Conservation (phyloP, 2,113 vertebrate genomes). For the Dasyurus viverrinus region DNA sequence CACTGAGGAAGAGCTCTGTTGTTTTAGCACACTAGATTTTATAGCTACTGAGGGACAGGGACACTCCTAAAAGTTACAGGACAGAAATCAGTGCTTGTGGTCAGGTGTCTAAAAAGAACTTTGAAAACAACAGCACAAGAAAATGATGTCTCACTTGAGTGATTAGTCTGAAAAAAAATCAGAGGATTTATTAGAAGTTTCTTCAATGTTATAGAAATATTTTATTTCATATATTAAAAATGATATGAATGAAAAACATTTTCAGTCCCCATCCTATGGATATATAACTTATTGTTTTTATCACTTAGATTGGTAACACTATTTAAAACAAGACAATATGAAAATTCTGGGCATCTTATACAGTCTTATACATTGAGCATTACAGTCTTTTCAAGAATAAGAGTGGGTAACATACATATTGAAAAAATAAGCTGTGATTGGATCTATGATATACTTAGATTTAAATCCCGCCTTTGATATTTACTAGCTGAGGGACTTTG, state of each 20-base stretch:
- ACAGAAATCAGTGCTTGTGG: too few relatives aligned
- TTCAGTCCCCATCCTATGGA: not conserved
- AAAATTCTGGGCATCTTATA: not conserved
- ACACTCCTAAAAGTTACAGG: too few relatives aligned
- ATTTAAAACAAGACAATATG: not conserved
- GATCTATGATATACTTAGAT: not conserved
- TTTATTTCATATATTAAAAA: not conserved
- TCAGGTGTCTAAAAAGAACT: too few relatives aligned
- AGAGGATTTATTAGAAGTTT: not conserved
- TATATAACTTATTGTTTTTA: not conserved
- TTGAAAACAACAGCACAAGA: too few relatives aligned
- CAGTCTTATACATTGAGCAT: not conserved
- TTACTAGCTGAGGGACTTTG: not conserved
- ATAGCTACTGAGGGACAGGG: too few relatives aligned
- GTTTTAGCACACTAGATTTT: too few relatives aligned
- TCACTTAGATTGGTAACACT: not conserved
- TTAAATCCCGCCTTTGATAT: not conserved
- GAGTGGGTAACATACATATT: not conserved
- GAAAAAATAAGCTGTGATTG: not conserved
- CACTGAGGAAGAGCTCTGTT: too few relatives aligned
- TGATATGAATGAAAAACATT: too few relatives aligned
- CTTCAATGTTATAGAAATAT: not conserved
- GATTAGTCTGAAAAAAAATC: not conserved
- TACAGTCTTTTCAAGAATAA: not conserved
- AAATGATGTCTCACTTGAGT: not conserved